These are phyloP conservation scores for Drosophila incognita DNA, from an alignment of 2,888 invertebrate species.

Conservation along the genomic window DNA sequence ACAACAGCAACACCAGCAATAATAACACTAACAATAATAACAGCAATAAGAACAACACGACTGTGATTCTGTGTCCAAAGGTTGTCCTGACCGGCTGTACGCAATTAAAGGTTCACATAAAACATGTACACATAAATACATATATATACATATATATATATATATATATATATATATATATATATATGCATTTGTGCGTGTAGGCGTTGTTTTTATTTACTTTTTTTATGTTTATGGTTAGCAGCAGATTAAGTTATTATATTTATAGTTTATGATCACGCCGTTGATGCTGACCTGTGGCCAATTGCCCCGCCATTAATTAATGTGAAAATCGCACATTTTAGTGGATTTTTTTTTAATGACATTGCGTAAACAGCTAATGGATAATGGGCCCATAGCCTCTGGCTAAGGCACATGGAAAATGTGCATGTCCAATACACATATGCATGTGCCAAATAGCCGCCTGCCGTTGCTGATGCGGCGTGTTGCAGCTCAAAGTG, in stretches of 20 bases:
- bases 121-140: slow-evolving; percentile 3
- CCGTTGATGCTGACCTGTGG: slow-evolving; percentile 22
- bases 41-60: slow-evolving; percentile 21
- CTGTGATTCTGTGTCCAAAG: slow-evolving; percentile 4
- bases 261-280: slow-evolving; percentile 49
- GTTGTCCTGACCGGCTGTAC: slow-evolving; percentile 13
- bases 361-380: slow-evolving; percentile 13
- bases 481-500: slow-evolving; percentile 47
- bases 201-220: slow-evolving; percentile 3
- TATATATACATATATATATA: neutral
- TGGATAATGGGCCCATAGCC: slow-evolving; percentile 22
- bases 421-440: slow-evolving; percentile 3
- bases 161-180: neutral
- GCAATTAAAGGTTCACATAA: slow-evolving; percentile 1
- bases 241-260: slow-evolving; percentile 56
- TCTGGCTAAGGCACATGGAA: neutral
- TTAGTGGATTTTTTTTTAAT: slow-evolving; percentile 22
- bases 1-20: slow-evolving; percentile 8
- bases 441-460: slow-evolving; percentile 10
- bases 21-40: slow-evolving; percentile 15
- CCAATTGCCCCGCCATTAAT: slow-evolving; percentile 12
- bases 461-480: neutral
- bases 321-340: slow-evolving; percentile 38
- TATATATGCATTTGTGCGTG: neutral
- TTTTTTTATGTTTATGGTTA: slow-evolving; percentile 45